Conservation (phyloP, 2,797 vertebrate species). For the Telmatherina bonti region DNA sequence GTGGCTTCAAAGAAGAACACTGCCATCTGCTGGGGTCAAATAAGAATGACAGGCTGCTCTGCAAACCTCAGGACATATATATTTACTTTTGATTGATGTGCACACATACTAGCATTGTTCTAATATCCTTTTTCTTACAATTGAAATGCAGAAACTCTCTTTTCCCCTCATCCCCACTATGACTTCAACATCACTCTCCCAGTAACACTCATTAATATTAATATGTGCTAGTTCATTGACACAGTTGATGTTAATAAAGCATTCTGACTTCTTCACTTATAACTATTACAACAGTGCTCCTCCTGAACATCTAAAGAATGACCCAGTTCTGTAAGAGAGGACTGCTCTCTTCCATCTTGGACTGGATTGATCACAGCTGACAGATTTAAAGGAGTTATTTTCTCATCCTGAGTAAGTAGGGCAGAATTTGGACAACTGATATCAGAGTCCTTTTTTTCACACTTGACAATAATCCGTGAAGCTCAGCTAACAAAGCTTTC, state of each 20-base stretch:
- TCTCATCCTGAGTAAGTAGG: slow-evolving; percentile 56
- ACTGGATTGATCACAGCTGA: slow-evolving; percentile 69
- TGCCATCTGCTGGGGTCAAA: slow-evolving; percentile 76
- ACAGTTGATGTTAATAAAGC: slow-evolving; percentile 71
- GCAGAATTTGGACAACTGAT: slow-evolving; percentile 14
- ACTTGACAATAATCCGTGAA: not conserved
- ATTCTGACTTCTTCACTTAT: slow-evolving; percentile 66
- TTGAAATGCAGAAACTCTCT: not conserved
- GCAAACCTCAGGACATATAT: not conserved
- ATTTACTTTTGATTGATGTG: not conserved
- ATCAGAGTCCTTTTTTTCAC: slow-evolving; percentile 1
- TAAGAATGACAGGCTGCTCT: not conserved
- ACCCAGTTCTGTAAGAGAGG: slow-evolving; percentile 69
- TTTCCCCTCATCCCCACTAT: not conserved
- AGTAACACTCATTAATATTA: slow-evolving; percentile 64
- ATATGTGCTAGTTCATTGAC: slow-evolving; percentile 73
- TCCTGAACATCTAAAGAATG: slow-evolving; percentile 74
- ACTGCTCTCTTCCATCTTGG: slow-evolving; percentile 61
- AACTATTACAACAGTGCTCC: slow-evolving; percentile 67
- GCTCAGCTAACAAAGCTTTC: not conserved
- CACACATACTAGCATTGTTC: not conserved
- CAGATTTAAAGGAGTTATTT: slow-evolving; percentile 53
- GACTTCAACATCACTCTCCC: slow-evolving; percentile 20
- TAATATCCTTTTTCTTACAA: not conserved
- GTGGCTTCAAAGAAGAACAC: slow-evolving; percentile 33